Evolutionary conservation across 1,140 invertebrate species (phyloP), one percentile per base, ranked within the genome.

Genomic region (Drosophila gunungcola): DNA sequence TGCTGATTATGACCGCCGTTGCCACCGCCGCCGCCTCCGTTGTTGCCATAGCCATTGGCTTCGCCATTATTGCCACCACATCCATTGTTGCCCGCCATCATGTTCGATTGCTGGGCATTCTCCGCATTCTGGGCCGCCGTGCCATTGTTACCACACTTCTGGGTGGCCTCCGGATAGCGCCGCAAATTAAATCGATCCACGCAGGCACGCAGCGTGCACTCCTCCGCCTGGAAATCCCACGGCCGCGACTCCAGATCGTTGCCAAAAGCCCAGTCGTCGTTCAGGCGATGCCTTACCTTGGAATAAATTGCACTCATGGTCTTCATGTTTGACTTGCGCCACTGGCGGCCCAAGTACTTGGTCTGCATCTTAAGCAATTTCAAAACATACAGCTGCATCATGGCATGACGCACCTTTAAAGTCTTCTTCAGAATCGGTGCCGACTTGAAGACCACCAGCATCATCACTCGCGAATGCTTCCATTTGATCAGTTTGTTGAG

Each of bases 281-380:
- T 99, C 1, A 99, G 94, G 52, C 97, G 95, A 94, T 98, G 97
- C 45, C 97, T 93, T 56, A 97, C 98, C 95, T 99, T 99, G 54
- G 98, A 96, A 93, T 99, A 99, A 91, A 99, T 99, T 38, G 98
- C 98, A 92, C 98, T 99, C 93, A 99, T 98, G 0, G 98, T 99
- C 92, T 99, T 99, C 98, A 99, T 99, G 92, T 99, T 99, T 1
- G 97, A 97, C 93, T 99, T 99, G 4, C 99, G 94, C 99, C 99
- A 99, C 89, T 99, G 99, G 21, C 99, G 94, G 1, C 99, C 99
- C 68, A 99, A 95, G 94, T 99, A 99, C 92, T 99, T 99, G 0
- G 98, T 99, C 94, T 99, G 99, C 98, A 99, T 99, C 94, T 99
- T 99, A 0, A 99, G 93, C 36, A 99, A 93, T 93, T 99, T 99